Evolutionary conservation across 2,888 invertebrate genomes (phyloP), one percentile per base, ranked within the genome.

Genomic region (Hyalella azteca): DNA sequence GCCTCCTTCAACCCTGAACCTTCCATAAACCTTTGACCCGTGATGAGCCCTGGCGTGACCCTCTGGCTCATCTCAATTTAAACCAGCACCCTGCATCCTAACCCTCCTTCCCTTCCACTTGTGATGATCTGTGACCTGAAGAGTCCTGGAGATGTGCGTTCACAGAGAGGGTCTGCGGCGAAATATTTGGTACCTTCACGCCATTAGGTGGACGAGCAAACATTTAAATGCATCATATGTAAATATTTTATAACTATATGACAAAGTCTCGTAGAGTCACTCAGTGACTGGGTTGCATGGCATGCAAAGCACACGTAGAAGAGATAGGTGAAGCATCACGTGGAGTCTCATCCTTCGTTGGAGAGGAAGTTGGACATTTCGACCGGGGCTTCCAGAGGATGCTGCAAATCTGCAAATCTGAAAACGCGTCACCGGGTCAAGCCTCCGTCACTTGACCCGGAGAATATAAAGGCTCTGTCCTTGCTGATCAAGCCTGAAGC

Each of bases 61-160:
- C 66, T 36, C 32, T 66, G 66, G 32, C 66, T 66, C 66, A 66
- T 66, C 66, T 66, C 66, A 66, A 36, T 66, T 36, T 66, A n/a
- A n/a, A n/a, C n/a, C n/a, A n/a, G n/a, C n/a, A n/a, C n/a, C n/a
- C n/a, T 66, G 66, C 66, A n/a, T n/a, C n/a, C 66, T 36, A 66
- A 66, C 32, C 66, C 66, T n/a, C 66, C n/a, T n/a, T n/a, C 36
- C 66, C 13, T 36, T 32, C 36, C 32, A 66, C 66, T 66, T 36
- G 66, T 36, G 66, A 29, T 66, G 66, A 66, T 29, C 66, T 66
- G 36, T 66, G 66, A 66, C 66, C 66, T 66, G 36, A 66, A 32
- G 36, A 66, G 36, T 66, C 66, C 66, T 66, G 66, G 66, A 66
- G 32, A 66, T 5, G 66, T 36, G 36, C 66, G 66, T 66, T 66